Base-by-base conservation (phyloP, 2,797 vertebrate species). In the Pseudocheirus occidentalis region DNA sequence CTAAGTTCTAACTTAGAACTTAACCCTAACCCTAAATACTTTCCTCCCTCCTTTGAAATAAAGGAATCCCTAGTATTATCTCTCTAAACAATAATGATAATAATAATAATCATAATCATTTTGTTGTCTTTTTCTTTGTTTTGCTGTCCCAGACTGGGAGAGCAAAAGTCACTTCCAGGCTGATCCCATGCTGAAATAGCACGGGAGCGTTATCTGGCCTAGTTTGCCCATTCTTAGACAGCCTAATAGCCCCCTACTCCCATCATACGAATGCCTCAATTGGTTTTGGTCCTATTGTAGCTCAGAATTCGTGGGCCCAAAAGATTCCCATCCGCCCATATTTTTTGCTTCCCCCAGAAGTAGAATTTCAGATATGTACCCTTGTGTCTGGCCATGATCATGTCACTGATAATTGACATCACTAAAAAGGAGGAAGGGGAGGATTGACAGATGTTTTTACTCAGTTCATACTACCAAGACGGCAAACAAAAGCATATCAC, bases 131-230 rank as follows among this genome's bases (percentile, higher is more conserved):
- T 21, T 18, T 34, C 34, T 31, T 59, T 16, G 34, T 66, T 40
- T 66, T 14, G 16, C 53, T 54, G 5, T 94, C 97, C 92, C 96
- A 97, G 93, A 90, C 92, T 96, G 93, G 94, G 34, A 53, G 89
- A 53, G 50, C 24, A 53, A 10, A 90, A 53, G 89, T 29, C 89
- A 31, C 16, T 66, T 34, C 16, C 14, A 18, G 58, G 28, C 58
- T 59, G 29, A 31, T 11, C 3, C 29, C 11, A 59, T 31, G 4
- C 28, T 12, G 58, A 28, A 59, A 10, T 28, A 29, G 11, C 58
- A 11, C 13, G 58, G 58, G 27, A 28, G 58, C 58, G 5, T 57
- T 21, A 21, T 21, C 56, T 57, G 56, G 21, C 21, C 14, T 27
- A 31, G 28, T 31, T 31, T 59, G 29, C 0, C 11, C 29, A 10